Base-by-base conservation (phyloP, 2,797 vertebrate genomes). In the Anniella stebbinsi region DNA sequence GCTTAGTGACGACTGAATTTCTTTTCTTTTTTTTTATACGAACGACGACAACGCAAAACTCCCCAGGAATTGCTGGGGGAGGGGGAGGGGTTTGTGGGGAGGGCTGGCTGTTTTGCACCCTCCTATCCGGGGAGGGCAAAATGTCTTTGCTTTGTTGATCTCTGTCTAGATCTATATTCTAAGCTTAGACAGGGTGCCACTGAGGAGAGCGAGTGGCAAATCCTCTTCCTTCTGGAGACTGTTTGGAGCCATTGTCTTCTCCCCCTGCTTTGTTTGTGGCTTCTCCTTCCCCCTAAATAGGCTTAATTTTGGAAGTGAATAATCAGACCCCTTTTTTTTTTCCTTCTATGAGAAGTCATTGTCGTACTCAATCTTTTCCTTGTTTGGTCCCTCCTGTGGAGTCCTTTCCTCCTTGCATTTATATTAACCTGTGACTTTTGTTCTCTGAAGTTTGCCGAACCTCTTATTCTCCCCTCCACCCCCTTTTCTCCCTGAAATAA, bases 1-100 rank as follows among this genome's bases (percentile, higher is more conserved):
- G 73, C 89, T 83, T 78, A 80, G 93, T 82, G 89, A 92, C 91
- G 66, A 45, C 60, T 87, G 86, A 75, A 89, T 66, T 87, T 82
- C 83, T 78, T 76, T 73, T 17, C 8, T 7, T 81, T 70, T 69
- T 41, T 33, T 72, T 70, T 36, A 25, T 45, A 57, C 4, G 23
- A 21, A 77, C 1, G 48, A 25, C 25, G 1, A 48, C 33, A 28
- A 15, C 2, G 18, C 8, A 41, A 23, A 17, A 6, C 67, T 54
- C 30, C 51, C 83, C 45, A 76, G 76, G 75, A 54, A 18, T 57
- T 75, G 38, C 73, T 83, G 41, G 12, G 25, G 36, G 23, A 60
- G 3, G 17, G 45, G 33, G 36, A 67, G 38, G 9, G 77, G 57
- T 41, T 87, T 25, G 51, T 11, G 12, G 48, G 11, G n/a, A 4